Evolutionary conservation across 2,113 vertebrate genomes (phyloP), one percentile per base, ranked within the genome.

Genomic region (Phasianus colchicus): DNA sequence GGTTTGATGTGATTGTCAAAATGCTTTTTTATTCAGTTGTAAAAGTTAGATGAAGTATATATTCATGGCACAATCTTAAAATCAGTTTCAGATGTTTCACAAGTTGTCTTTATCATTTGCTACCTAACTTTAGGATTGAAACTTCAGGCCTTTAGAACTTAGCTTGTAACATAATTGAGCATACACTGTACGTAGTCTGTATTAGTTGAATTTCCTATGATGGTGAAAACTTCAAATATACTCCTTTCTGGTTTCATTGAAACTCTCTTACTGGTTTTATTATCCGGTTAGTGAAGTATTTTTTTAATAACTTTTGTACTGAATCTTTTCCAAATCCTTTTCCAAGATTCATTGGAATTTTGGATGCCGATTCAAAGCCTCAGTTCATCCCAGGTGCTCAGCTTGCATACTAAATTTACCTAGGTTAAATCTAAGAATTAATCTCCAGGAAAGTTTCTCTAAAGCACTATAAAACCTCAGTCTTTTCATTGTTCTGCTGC

Each of bases 371-470:
- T 25, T 74, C 45, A 47, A 86, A 86, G 14, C 32, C 40, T 83
- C 13, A 30, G 15, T 57, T 79, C 2, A 0, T 83, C 73, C 29
- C 30, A 69, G 32, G 8, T 22, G 34, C 15, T 16, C 74, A 43
- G 11, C 45, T 87, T 34, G 22, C 5, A 34, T n/a, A 40, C 4
- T 17, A 69, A 67, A 84, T 19, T 76, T 91, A 69, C 13, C 6
- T n/a, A 60, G 34, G 20, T 20, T 61, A 82, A 92, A 12, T 6
- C 40, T 79, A 61, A 78, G 61, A 81, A 81, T 52, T 50, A 60
- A n/a, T 90, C 89, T 93, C n/a, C 45, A 48, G 42, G 30, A 73
- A 88, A 52, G 70, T 80, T 79, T 88, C 36, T 90, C 17, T 76
- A 80, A 43, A 88, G 27, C 15, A 32, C 13, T 63, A 54, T 70